Base-by-base conservation (phyloP, 2,888 invertebrate species). In the Diadromus collaris region DNA sequence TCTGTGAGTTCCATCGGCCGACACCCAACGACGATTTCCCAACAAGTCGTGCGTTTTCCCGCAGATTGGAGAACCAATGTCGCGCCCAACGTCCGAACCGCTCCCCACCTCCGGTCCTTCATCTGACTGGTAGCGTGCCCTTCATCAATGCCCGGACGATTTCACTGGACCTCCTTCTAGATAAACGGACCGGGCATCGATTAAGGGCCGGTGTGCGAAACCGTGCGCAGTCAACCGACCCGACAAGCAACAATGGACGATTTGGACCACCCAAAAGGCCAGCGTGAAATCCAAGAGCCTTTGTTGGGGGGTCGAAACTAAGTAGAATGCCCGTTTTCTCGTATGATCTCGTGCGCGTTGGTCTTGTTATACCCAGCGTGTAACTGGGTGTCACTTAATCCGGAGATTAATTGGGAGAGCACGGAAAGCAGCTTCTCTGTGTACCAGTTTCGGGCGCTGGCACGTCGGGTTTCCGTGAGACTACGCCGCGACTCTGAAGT, bases 371-470 rank as follows among this genome's bases (percentile, higher is more conserved):
- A 41, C 56, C 38, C 61, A 38, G 19, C 6, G 71, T 32, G 71
- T 71, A 64, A 65, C 56, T n/a, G 79, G 81, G 79, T 81, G 78
- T 46, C 78, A 81, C 81, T 79, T 85, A 85, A 86, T 84, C 85
- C 86, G 78, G 76, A 81, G 83, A 85, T 85, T 85, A 85, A 86
- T 86, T 85, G 83, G 83, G 64, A 69, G 76, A 74, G 79, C 85
- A 83, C 79, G 83, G 73, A 81, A 82, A 70, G 60, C 60, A 70
- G 44, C 60, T 65, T 63, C 21, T 29, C 60, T 16, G 38, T 70
- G 19, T 48, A 61, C 46, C 51, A 56, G 21, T 72, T 68, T n/a
- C n/a, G 56, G 38, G 38, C 29, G 41, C 61, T 6, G 24, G 16
- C 54, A 41, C 64, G 69, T 46, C 54, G 61, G 65, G 48, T 38